Base-by-base conservation (phyloP, 2,888 invertebrate genomes). In the Galeopsomyia nigrocyanea region DNA sequence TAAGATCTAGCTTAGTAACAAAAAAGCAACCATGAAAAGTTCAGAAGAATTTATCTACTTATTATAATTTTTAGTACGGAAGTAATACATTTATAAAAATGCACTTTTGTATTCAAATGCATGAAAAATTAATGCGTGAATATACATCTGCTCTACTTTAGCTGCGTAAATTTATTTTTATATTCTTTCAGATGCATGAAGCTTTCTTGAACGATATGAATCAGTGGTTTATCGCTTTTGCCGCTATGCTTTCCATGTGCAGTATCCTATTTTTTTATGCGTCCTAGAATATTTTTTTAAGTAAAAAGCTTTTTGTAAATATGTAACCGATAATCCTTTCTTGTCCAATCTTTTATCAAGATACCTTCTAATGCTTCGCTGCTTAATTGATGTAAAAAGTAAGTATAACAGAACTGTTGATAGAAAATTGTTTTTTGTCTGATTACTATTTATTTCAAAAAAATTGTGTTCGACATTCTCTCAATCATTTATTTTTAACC, bases 161-260 rank as follows among this genome's bases (percentile, higher is more conserved):
- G 46, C 39, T 67, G 67, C 69, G 66, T 62, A 78, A 82, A 80
- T 78, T 78, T 81, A 79, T 81, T 80, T 82, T 83, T 82, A 80
- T 82, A 80, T 84, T 83, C 78, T 86, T 86, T 85, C 86, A 86
- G 86, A 85, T 84, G 84, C 84, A 85, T 85, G 84, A 86, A 81
- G 85, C 82, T 85, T 85, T 83, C 79, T 83, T 82, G 81, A 82
- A 80, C 80, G 79, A 82, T 82, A 82, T 82, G 82, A 80, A 82
- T 79, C 82, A 82, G 83, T 82, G 78, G 80, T 80, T 81, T 82
- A 83, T 80, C 78, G 82, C 84, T 83, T 85, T 84, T 77, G 83
- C 85, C 86, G 84, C 84, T 86, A 86, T 86, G 85, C 86, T 86
- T 86, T 85, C 80, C 79, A 83, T 81, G 80, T 80, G 81, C 80